Evolutionary conservation across 2,113 vertebrate species (phyloP).

Genomic region (Hepsetus odoe): DNA sequence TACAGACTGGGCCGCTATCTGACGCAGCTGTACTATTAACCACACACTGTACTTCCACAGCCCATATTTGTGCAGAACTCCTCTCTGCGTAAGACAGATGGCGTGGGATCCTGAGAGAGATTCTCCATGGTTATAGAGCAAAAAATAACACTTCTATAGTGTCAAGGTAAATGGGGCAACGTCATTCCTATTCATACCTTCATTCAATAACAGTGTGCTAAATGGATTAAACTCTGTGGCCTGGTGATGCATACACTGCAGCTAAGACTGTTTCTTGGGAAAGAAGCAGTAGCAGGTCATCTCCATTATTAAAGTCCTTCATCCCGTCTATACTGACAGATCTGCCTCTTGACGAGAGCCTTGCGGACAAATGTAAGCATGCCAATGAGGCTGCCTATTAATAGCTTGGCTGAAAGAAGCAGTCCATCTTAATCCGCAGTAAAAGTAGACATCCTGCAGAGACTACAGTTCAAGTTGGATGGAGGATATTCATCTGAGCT

Average conservation of each 20-base stretch:
- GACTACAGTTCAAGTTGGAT: background rate
- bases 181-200: background rate
- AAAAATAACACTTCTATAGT: constrained; percentile 41
- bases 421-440: background rate
- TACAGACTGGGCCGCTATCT: constrained; percentile 64
- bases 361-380: background rate
- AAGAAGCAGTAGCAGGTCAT: no score
- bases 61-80: constrained; percentile 68
- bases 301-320: background rate
- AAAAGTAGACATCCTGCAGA: background rate
- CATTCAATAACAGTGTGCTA: background rate
- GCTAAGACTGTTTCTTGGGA: background rate
- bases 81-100: constrained; percentile 22
- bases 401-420: background rate
- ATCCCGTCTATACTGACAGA: background rate
- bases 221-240: background rate
- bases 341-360: background rate
- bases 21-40: constrained; percentile 65
- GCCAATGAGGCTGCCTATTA: background rate
- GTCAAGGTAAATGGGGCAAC: constrained; percentile 5
- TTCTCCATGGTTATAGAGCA: constrained; percentile 10
- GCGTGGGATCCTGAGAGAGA: constrained; percentile 15
- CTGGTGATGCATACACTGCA: background rate
- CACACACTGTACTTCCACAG: constrained; percentile 59
- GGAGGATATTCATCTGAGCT: background rate